Evolutionary conservation across 2,888 invertebrate species (phyloP), one percentile per base, ranked within the genome.

Genomic region (Agriotes lineatus): DNA sequence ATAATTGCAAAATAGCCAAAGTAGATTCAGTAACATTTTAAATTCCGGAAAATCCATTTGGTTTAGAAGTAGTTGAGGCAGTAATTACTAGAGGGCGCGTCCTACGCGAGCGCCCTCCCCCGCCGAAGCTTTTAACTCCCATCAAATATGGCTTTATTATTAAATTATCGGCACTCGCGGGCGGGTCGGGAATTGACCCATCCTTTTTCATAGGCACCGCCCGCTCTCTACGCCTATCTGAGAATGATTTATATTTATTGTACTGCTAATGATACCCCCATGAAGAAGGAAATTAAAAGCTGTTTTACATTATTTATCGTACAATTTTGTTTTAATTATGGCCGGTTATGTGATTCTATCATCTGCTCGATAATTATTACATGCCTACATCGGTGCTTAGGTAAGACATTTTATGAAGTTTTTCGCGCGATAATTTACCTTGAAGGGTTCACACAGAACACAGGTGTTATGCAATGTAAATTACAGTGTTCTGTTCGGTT

Each of bases 91-190:
- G n/a, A n/a, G n/a, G n/a, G n/a, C n/a, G n/a, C n/a, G n/a, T n/a
- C n/a, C n/a, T n/a, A n/a, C n/a, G n/a, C n/a, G 37, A 25, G 22
- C 33, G 69, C 58, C 70, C 60, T 42, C 72, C 68, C 12, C 44
- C 19, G 70, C 25, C 6, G 20, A 44, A 5, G 7, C 7, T 9
- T 16, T 12, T 16, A 66, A 64, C 60, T 52, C 58, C 42, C 58
- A 42, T 67, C 71, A 73, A 73, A 73, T 71, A 73, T 73, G 73
- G 73, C 73, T 67, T 73, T 73, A 67, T 71, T 73, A 73, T 73
- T 73, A 71, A 69, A 73, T 73, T 73, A 73, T 73, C 33, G 4
- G 14, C 12, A 9, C 14, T 30, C 1, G 25, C 12, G 30, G 69
- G 65, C 42, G 69, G 65, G 65, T 25, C 30, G 30, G 20, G 25